Evolutionary conservation across 35 echinoderm and acorn worm species (phyloP), one percentile per base, ranked within the genome.

Genomic region (Patiria miniata): DNA sequence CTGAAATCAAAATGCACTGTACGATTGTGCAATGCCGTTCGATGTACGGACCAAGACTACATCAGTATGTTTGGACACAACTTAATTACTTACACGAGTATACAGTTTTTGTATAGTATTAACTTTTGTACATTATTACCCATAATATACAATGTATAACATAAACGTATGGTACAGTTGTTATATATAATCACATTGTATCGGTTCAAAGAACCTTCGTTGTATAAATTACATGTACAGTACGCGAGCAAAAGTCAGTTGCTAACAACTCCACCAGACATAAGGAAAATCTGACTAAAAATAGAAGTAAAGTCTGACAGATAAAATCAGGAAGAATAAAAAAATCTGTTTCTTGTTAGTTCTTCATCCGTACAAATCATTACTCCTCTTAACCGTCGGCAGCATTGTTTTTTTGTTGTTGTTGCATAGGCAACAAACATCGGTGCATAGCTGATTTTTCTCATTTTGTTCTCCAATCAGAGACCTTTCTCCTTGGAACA

Each of bases 101-200:
- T 60, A 60, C 57, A 60, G 28, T 60, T n/a, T 60, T 60, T 60
- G 57, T 60, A 60, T 26, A 60, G 57, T 60, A 60, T n/a, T n/a
- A 60, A 60, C 57, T 60, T n/a, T 60, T 6, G 28, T 60, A 60
- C 57, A 60, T 60, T 60, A 60, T 60, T 60, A 60, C 19, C 28
- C 18, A 60, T 60, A 60, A 60, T n/a, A 60, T 26, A 60, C 57
- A 60, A 60, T 18, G 19, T 60, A 60, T 60, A 8, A 21, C 28
- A 60, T 18, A n/a, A 60, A 14, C 21, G 28, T n/a, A n/a, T n/a
- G n/a, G n/a, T n/a, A n/a, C n/a, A n/a, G n/a, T n/a, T n/a, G n/a
- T n/a, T n/a, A 2, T 60, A n/a, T 60, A 60, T 60, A 60, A 60
- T 60, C 57, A 60, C 28, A n/a, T 60, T 60, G 2, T 60, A n/a